Percentiles rank a stretch among this genome's conserved stretches.
phyloP scores from a whole-genome alignment of 2,113 vertebrate genomes.

The Catharus bicknelli region DNA sequence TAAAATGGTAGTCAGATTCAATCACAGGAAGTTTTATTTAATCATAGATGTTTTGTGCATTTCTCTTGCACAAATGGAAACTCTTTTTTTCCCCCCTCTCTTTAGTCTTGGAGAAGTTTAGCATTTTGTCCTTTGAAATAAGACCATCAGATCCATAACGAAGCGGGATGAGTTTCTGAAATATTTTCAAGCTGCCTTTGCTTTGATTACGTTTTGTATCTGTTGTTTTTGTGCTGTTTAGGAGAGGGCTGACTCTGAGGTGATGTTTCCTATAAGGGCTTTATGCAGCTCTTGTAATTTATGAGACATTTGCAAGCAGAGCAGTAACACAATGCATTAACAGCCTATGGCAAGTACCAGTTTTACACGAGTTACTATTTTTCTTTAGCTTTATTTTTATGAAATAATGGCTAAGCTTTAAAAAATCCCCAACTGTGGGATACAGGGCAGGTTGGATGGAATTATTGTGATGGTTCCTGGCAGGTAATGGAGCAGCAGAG shows the following conservation, averaged over 20 bases:
- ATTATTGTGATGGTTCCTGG: neutral
- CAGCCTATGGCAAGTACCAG: slow-evolving; percentile 3
- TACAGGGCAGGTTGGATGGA: neutral
- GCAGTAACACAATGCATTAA: slow-evolving; percentile 45
- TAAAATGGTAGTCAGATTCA: slow-evolving; percentile 74
- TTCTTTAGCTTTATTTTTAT: neutral
- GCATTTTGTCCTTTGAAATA: slow-evolving; percentile 3
- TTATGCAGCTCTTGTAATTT: slow-evolving; percentile 34
- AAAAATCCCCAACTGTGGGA: neutral
- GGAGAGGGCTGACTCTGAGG: neutral
- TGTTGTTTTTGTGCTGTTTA: neutral
- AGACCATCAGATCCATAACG: neutral
- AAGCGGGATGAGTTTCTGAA: neutral
- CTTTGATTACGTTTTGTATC: neutral
- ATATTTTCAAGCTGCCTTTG: slow-evolving; percentile 17
- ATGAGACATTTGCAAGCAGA: slow-evolving; percentile 39
- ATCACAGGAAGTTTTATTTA: slow-evolving; percentile 73
- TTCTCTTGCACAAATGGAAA: slow-evolving; percentile 48
- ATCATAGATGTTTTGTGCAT: slow-evolving; percentile 68
- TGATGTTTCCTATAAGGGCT: slow-evolving; percentile 44
- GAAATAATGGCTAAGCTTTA: neutral
- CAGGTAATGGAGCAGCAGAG: neutral
- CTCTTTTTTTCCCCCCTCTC: neutral
- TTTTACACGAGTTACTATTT: neutral
- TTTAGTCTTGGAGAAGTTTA: slow-evolving; percentile 15